Base-by-base conservation (phyloP, 53 echinoderm and acorn worm genomes). In the Paracentrotus lividus region DNA sequence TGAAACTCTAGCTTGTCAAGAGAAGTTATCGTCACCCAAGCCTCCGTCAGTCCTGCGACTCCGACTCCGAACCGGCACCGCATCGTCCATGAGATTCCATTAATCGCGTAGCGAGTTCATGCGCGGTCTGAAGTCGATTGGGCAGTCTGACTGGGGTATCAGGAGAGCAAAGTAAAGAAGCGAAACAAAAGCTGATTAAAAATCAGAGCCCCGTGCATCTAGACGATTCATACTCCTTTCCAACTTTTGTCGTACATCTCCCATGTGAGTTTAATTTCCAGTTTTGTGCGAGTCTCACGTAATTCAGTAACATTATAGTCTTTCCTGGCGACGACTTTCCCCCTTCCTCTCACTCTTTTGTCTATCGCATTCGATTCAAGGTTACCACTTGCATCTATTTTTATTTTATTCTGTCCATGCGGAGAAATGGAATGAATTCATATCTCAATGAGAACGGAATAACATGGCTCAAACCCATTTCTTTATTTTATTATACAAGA, bases 161-260 rank as follows among this genome's bases (percentile, higher is more conserved):
- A n/a, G n/a, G n/a, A n/a, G 56, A 34, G 55, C 86, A 56, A 13
- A 13, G 47, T 49, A 47, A 45, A 81, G 47, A 81, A 47, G 33
- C 86, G 56, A 86, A 56, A 54, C 56, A 86, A 56, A 54, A 47
- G 56, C 55, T 86, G 86, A 86, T 86, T 86, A 86, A 86, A n/a
- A 86, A 31, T 86, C 86, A 86, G 47, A 81, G 26, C 56, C 56
- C 57, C 33, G 18, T 20, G 56, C 81, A 47, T 8, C 49, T 81
- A 2, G 45, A 81, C 8, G 81, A 81, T 24, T 47, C 7, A 14
- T 81, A 47, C 47, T 38, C 81, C 81, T 47, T 81, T 9, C 81
- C 44, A 81, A 81, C 47, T 81, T 81, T 81, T 81, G 44, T 81
- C 81, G n/a, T 45, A n/a, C n/a, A 81, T 20, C 49, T 13, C 20